Base-by-base conservation (phyloP, 1,140 invertebrate genomes). In the Zaprionus camerounensis region DNA sequence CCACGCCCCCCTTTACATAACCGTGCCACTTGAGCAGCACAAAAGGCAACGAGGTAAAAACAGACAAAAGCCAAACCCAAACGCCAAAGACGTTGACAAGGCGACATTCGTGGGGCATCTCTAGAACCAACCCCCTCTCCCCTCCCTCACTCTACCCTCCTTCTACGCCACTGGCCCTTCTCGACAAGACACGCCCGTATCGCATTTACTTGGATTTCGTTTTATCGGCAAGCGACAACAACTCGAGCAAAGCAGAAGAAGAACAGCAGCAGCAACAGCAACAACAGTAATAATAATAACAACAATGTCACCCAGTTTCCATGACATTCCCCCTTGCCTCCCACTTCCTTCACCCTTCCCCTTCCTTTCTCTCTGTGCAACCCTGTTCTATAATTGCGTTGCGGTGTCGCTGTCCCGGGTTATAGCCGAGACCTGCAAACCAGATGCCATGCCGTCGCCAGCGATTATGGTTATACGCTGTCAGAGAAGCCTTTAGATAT, bases 271-370 rank as follows among this genome's bases (percentile, higher is more conserved):
- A 38, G 31, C 67, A 70, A 26, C 34, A 20, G 59, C 58, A 34
- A 56, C 11, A 49, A 65, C 57, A 76, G 38, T 15, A 36, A 38
- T n/a, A 44, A 69, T 51, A 61, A 44, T 57, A 36, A 63, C 61
- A 64, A 79, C 78, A 78, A 78, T 76, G 81, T 88, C 84, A 87
- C 84, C 85, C 85, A 88, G 81, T 88, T 88, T 88, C 85, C 84
- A 90, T 81, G 78, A 69, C 85, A 88, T 71, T 72, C 69, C 63
- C 81, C 41, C 17, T 9, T 31, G 4, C 20, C 12, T 11, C 3
- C 7, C 41, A 2, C 57, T 9, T 6, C 17, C 12, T 9, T 13
- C n/a, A 6, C 24, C 13, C 7, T 9, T 44, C 26, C 31, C 70
- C n/a, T 7, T 36, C 13, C n/a, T 17, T 17, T 5, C 67, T 36